A percentile compares a stretch with the other conserved stretches of the same genome.
phyloP scores from a whole-genome alignment of 2,888 invertebrate species.

The Lucinisca nassula region DNA sequence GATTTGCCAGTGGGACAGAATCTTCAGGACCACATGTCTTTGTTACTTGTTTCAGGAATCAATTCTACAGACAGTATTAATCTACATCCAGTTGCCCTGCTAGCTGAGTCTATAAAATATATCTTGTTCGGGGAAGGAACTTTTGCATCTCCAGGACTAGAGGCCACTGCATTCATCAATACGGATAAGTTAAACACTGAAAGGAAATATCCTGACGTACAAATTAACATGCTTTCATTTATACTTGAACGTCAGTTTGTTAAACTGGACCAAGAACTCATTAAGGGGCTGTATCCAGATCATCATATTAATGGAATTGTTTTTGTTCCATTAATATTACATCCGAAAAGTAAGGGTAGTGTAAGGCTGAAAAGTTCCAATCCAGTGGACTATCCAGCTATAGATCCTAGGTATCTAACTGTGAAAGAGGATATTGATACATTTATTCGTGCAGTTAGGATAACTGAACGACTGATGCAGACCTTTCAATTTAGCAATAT shows the following conservation, averaged over 20 bases:
- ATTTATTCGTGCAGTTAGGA: no score
- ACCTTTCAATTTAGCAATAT: no score
- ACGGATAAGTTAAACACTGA: background rate
- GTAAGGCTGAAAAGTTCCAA: constrained; percentile 93
- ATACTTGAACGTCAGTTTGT: background rate
- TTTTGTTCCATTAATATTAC: constrained; percentile 24
- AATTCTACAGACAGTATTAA: constrained; percentile 27
- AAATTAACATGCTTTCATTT: background rate
- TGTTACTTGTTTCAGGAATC: constrained; percentile 10
- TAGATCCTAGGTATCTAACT: constrained; percentile 97
- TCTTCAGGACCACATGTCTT: constrained; percentile 82
- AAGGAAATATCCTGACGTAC: background rate
- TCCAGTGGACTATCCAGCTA: constrained; percentile 93
- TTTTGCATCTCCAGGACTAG: background rate
- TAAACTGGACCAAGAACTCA: background rate
- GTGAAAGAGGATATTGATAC: no score
- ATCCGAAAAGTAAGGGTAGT: constrained; percentile 86
- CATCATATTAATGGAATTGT: constrained; percentile 79
- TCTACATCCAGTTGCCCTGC: background rate
- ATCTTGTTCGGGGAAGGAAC: background rate
- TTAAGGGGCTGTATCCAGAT: background rate
- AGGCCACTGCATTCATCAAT: background rate
- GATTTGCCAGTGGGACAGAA: constrained; percentile 85
- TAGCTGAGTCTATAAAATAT: background rate
- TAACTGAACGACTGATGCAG: no score